A percentile compares a stretch with the other conserved stretches of the same genome.
Conservation (phyloP, 2,797 vertebrate genomes). For the Gymnodraco acuticeps region DNA sequence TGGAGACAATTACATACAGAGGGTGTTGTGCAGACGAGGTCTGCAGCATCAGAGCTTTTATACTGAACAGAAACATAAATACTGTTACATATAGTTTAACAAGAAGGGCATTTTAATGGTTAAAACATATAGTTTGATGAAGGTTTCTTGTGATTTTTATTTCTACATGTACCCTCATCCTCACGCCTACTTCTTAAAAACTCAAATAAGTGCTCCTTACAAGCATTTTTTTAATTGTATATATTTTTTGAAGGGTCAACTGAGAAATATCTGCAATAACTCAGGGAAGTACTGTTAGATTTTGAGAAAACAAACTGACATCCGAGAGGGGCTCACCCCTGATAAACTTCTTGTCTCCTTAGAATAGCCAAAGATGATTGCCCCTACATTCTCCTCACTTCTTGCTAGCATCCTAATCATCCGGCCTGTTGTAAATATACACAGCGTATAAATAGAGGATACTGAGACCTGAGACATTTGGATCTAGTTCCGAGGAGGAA, state of each 20-base stretch:
- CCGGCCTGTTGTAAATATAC: constrained; percentile 82
- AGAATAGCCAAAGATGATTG: constrained; percentile 68
- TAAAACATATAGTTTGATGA: too few species aligned
- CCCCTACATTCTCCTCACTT: constrained; percentile 70
- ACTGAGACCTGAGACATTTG: constrained; percentile 83
- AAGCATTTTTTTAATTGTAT: too few species aligned
- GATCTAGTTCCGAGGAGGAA: constrained; percentile 77
- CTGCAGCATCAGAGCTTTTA: not conserved
- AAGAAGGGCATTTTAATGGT: too few species aligned
- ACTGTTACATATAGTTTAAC: not conserved
- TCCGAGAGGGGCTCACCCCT: constrained; percentile 50
- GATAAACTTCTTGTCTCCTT: constrained; percentile 67
- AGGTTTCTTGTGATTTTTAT: too few species aligned
- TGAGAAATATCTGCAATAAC: constrained; percentile 25
- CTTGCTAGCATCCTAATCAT: constrained; percentile 82
- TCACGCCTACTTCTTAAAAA: too few species aligned
- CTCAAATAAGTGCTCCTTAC: too few species aligned
- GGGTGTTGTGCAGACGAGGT: constrained; percentile 19
- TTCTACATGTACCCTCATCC: too few species aligned
- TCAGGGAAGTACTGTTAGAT: constrained; percentile 30
- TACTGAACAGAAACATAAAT: not conserved
- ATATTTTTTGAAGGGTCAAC: constrained; percentile 6
- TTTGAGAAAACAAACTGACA: constrained; percentile 56
- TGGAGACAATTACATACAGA: not conserved
- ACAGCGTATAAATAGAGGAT: constrained; percentile 85